Conservation (phyloP, 2,113 vertebrate genomes). For the Peromyscus maniculatus region DNA sequence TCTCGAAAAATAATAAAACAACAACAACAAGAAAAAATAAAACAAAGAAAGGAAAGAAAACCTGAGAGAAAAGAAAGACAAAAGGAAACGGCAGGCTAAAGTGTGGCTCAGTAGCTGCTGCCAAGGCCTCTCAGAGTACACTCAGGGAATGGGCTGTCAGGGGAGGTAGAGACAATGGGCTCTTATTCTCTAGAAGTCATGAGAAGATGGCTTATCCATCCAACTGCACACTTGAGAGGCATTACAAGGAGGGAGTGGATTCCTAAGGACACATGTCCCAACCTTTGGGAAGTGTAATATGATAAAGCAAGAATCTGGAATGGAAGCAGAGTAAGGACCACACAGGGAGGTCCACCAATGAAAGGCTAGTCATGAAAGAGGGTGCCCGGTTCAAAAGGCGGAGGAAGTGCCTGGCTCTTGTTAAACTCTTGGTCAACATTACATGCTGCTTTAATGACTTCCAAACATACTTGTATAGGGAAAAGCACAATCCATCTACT, state of each 20-base stretch:
- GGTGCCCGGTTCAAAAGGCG: not conserved
- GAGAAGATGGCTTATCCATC: not conserved
- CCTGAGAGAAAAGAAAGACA: not conserved
- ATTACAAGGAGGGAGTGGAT: not conserved
- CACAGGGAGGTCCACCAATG: not conserved
- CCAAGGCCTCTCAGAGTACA: not conserved
- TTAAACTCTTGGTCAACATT: not conserved
- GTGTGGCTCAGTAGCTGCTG: not conserved
- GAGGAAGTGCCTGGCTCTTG: not conserved
- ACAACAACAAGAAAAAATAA: too few species aligned
- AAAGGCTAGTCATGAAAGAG: too few species aligned
- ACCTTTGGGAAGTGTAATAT: not conserved
- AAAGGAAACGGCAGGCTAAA: not conserved
- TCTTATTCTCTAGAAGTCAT: not conserved
- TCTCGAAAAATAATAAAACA: too few species aligned
- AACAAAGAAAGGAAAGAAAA: too few species aligned
- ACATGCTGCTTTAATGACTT: not conserved
- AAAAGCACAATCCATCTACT: not conserved
- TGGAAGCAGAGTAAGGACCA: not conserved
- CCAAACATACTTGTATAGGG: not conserved
- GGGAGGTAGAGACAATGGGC: not conserved
- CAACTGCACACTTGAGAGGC: too few species aligned
- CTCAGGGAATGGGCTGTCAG: not conserved
- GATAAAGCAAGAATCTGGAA: not conserved
- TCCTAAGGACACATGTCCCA: not conserved